Conservation (phyloP, 2,113 vertebrate species). For the Junco hyemalis region DNA sequence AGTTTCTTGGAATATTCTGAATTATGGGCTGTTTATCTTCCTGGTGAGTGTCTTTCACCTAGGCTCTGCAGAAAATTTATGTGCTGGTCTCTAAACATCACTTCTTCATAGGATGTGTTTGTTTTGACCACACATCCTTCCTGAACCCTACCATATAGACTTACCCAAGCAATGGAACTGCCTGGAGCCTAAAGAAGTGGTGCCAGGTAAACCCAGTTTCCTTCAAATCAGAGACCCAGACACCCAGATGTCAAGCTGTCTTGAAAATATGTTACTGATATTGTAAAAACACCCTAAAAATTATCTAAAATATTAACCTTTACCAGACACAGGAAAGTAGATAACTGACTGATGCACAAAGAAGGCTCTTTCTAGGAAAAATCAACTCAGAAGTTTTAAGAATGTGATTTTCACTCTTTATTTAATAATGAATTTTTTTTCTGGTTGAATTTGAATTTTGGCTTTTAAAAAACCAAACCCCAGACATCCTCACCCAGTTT, state of each 20-base stretch:
- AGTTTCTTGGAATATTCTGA: neutral
- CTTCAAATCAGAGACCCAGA: neutral
- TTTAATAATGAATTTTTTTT: neutral
- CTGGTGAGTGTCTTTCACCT: neutral
- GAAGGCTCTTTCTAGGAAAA: neutral
- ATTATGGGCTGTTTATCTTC: neutral
- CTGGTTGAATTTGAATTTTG: neutral
- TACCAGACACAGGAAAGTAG: neutral
- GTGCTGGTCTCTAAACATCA: neutral
- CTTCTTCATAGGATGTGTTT: neutral
- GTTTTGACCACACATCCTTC: neutral
- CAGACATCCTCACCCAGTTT: neutral
- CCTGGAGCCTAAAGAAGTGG: neutral
- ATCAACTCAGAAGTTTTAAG: neutral
- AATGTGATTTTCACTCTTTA: neutral
- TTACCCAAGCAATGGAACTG: neutral
- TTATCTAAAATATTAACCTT: neutral
- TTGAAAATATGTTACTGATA: neutral
- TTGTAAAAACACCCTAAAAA: neutral
- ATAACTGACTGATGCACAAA: neutral
- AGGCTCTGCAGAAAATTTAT: neutral
- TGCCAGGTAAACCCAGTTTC: neutral
- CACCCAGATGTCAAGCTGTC: neutral
- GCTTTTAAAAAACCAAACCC: neutral
- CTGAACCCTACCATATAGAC: neutral